phyloP scores from a whole-genome alignment of 2,113 vertebrate species.

The Atherinomorus stipes region DNA sequence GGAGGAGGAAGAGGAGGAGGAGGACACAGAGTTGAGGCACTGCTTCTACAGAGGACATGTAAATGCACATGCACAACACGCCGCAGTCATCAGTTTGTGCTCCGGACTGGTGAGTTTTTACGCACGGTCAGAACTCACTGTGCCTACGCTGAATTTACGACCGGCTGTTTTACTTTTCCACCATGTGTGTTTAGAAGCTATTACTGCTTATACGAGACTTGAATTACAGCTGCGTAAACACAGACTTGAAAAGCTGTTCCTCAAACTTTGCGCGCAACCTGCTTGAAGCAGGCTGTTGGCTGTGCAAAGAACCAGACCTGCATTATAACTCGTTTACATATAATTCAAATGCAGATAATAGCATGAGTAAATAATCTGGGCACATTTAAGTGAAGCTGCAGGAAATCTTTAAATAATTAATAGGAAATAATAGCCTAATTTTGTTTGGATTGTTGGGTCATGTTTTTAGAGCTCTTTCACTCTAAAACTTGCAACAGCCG shows the following conservation, averaged over 20 bases:
- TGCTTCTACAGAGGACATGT: conserved; percentile 98
- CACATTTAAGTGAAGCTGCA: not conserved
- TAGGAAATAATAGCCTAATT: not conserved
- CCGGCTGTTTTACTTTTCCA: conserved; percentile 30
- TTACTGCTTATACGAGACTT: conserved; percentile 4
- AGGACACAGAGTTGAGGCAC: conserved; percentile 90
- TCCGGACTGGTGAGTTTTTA: conserved; percentile 95
- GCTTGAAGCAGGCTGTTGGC: not conserved
- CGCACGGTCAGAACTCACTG: conserved; percentile 37
- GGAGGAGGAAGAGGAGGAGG: conserved; percentile 74
- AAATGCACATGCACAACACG: conserved; percentile 90
- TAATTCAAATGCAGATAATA: too few relatives aligned
- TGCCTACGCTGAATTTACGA: conserved; percentile 37
- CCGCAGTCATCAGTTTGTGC: conserved; percentile 97
- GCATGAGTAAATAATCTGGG: not conserved
- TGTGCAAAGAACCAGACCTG: not conserved
- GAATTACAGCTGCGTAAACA: not conserved
- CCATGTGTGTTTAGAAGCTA: conserved; percentile 1
- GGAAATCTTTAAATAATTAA: not conserved
- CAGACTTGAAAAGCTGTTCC: not conserved
- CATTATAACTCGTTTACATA: too few relatives aligned
- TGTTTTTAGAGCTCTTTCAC: not conserved
- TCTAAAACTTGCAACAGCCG: not conserved
- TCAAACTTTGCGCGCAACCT: conserved; percentile 23
- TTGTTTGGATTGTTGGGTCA: not conserved